phyloP scores from a whole-genome alignment of 2,113 vertebrate species.

The Craseonycteris thonglongyai region DNA sequence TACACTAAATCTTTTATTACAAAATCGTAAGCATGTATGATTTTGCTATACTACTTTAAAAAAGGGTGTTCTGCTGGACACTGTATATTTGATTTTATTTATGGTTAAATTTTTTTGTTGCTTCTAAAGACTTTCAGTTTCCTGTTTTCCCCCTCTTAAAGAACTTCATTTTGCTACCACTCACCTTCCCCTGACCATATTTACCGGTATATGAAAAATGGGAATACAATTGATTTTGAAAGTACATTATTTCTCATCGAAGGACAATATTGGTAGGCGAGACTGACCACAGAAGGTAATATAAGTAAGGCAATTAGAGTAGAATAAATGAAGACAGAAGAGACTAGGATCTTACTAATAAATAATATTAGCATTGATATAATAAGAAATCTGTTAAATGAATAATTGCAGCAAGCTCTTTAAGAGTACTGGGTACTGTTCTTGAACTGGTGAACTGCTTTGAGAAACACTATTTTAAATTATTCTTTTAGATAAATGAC shows the following conservation, averaged over 20 bases:
- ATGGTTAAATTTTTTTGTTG: neutral
- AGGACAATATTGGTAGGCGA: neutral
- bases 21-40: too few species aligned
- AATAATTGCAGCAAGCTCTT: neutral
- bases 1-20: too few species aligned
- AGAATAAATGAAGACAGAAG: neutral
- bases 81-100: neutral
- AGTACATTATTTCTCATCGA: slow-evolving; percentile 13
- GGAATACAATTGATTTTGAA: neutral
- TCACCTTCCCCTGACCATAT: neutral
- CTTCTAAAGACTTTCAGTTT: neutral
- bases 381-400: neutral
- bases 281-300: neutral
- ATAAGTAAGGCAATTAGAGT: neutral
- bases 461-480: slow-evolving; percentile 3
- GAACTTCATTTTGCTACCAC: neutral
- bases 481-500: neutral
- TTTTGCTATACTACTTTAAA: too few species aligned
- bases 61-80: too few species aligned
- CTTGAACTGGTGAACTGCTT: neutral
- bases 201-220: neutral
- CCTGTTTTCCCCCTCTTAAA: neutral
- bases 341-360: neutral
- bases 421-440: neutral
- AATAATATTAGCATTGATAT: neutral